Percentiles rank a stretch among this genome's conserved stretches.
Conservation (phyloP, 2,888 invertebrate species). For the Zygogramma bicolorata region DNA sequence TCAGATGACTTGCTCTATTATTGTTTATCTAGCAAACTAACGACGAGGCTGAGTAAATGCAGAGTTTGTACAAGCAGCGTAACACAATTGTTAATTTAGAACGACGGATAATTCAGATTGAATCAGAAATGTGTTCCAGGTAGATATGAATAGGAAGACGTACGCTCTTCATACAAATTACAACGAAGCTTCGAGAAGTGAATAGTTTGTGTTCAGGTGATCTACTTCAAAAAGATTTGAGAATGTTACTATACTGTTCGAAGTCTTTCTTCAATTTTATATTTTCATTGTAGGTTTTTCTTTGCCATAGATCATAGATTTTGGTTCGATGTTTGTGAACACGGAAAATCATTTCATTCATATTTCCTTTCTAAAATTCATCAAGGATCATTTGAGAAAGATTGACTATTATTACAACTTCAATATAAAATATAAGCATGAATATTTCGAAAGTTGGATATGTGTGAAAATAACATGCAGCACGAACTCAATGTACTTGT, state of each 20-base stretch:
- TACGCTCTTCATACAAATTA: not conserved
- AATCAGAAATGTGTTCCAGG: not conserved
- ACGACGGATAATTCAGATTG: not conserved
- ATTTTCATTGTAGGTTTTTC: not conserved
- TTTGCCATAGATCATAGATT: not conserved
- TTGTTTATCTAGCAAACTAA: not conserved
- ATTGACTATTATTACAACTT: too few relatives aligned
- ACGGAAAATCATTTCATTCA: too few relatives aligned
- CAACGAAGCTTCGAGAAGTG: not conserved
- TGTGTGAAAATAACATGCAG: too few relatives aligned
- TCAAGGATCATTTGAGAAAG: too few relatives aligned
- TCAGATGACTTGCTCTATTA: not conserved
- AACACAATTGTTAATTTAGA: not conserved
- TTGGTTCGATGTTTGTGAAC: too few relatives aligned
- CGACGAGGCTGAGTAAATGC: not conserved
- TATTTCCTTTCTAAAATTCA: too few relatives aligned
- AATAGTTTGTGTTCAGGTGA: not conserved
- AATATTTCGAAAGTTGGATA: too few relatives aligned
- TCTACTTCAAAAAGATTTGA: not conserved
- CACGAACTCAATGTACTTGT: too few relatives aligned
- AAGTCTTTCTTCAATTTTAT: too few relatives aligned
- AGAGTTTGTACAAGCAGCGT: not conserved
- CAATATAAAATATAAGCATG: too few relatives aligned
- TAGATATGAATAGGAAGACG: not conserved
- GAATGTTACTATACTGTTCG: not conserved